Conservation (phyloP, 2,797 vertebrate genomes). For the Phataginus tricuspis region DNA sequence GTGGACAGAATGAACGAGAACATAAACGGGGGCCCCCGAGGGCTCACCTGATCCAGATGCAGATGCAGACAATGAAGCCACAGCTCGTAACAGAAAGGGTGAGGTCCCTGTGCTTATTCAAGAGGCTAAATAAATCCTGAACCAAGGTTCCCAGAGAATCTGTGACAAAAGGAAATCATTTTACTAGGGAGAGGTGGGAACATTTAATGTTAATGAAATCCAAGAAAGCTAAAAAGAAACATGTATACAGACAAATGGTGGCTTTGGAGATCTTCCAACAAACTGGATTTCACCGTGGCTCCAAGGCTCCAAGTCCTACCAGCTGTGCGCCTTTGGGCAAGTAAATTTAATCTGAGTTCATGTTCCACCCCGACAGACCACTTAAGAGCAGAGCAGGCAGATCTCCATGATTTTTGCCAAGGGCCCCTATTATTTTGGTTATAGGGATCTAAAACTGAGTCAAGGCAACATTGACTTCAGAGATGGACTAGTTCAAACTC, state of each 20-base stretch:
- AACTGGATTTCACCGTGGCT: not conserved
- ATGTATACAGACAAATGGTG: not conserved
- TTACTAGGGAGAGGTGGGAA: not conserved
- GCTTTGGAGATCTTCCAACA: not conserved
- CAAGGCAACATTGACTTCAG: not conserved
- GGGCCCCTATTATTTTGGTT: not conserved
- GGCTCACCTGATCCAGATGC: not conserved
- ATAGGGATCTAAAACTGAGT: not conserved
- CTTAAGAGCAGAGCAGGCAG: not conserved
- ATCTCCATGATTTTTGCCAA: not conserved
- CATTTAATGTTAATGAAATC: not conserved
- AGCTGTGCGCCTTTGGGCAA: not conserved
- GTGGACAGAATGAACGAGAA: not conserved
- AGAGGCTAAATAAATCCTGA: not conserved
- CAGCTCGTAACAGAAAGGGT: not conserved
- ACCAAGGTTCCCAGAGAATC: not conserved
- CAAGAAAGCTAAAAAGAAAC: not conserved
- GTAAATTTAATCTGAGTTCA: not conserved
- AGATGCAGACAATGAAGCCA: not conserved
- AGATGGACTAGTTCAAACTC: not conserved
- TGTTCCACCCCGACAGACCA: not conserved
- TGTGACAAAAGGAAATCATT: not conserved
- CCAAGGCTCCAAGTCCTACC: not conserved
- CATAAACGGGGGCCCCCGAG: not conserved
- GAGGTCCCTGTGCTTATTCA: not conserved